Base-by-base conservation (phyloP, 2,797 vertebrate species). In the Scarus forsteni region DNA sequence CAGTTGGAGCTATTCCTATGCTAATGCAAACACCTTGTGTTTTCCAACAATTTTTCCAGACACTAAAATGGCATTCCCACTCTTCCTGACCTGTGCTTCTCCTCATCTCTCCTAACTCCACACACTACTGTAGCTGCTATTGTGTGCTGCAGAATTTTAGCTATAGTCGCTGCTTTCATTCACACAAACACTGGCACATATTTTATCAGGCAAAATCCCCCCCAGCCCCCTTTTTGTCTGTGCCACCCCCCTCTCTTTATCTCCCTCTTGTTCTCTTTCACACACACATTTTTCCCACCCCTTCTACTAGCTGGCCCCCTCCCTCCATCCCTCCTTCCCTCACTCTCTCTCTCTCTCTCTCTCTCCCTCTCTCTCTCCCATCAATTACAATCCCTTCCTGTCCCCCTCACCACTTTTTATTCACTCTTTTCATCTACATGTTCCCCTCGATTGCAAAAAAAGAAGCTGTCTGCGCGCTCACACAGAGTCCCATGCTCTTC, bases 81-180 rank as follows among this genome's bases (percentile, higher is more conserved):
- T 44, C 53, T 66, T 46, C 48, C 49, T 70, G 60, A 54, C 68
- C 12, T 63, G 44, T 62, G 44, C 40, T 44, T 44, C 19, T 66
- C 46, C 44, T 61, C 63, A 50, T 40, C 45, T 64, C 60, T 52
- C 68, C 60, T 43, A 45, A 65, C 73, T 46, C 44, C 43, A 40
- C 48, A 54, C 53, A 79, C 69, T 83, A 87, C 76, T 85, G 73
- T 79, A 77, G 82, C 88, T 91, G 87, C 87, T 81, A 89, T 93
- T 89, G 87, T 92, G 79, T 44, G 43, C 1, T 44, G 53, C 79
- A 84, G 60, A 91, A 83, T 90, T 92, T 84, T 81, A 83, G 83
- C 88, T 83, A 87, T 89, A 91, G 92, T 92, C 82, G 81, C 89
- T 91, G 86, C 91, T 93, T 93, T 94, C 91, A 93, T 90, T 91